These are phyloP conservation scores for Malacoctenus gilli DNA, from an alignment of 2,797 vertebrate genomes.

Conservation along the genomic window DNA sequence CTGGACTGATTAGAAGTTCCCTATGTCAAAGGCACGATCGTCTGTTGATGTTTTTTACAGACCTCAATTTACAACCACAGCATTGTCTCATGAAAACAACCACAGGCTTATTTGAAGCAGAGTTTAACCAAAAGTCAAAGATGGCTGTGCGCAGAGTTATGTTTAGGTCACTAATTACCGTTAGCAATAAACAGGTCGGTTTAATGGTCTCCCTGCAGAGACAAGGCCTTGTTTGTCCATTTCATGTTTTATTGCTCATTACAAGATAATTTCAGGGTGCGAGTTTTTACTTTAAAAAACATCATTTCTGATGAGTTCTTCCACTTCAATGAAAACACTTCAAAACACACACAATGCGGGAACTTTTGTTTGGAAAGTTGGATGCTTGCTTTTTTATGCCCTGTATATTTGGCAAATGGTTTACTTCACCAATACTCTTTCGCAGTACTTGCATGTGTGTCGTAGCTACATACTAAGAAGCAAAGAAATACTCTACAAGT, in stretches of 20 bases:
- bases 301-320: conserved; percentile 4
- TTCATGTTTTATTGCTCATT: conserved; percentile 25
- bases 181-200: conserved; percentile 44
- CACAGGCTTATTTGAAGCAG: conserved; percentile 34
- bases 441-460: too few relatives aligned
- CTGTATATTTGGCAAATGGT: too few relatives aligned
- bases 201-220: conserved; percentile 51
- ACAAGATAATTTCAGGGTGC: conserved; percentile 23
- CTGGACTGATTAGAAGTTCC: conserved; percentile 70
- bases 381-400: too few relatives aligned
- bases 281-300: conserved; percentile 4
- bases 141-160: conserved; percentile 33
- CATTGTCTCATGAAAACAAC: conserved; percentile 15
- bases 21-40: conserved; percentile 50
- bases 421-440: too few relatives aligned
- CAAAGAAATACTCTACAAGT: too few relatives aligned
- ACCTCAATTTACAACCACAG: conserved; percentile 44
- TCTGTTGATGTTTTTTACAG: conserved; percentile 69
- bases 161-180: conserved; percentile 53
- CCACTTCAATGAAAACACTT: not conserved
- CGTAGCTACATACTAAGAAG: too few relatives aligned
- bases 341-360: too few relatives aligned
- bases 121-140: conserved; percentile 56
- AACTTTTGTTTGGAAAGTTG: too few relatives aligned
- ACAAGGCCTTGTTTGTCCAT: conserved; percentile 50